These are phyloP conservation scores for Sinotaia quadrata DNA, from an alignment of 2,888 invertebrate genomes.

Conservation along the genomic window DNA sequence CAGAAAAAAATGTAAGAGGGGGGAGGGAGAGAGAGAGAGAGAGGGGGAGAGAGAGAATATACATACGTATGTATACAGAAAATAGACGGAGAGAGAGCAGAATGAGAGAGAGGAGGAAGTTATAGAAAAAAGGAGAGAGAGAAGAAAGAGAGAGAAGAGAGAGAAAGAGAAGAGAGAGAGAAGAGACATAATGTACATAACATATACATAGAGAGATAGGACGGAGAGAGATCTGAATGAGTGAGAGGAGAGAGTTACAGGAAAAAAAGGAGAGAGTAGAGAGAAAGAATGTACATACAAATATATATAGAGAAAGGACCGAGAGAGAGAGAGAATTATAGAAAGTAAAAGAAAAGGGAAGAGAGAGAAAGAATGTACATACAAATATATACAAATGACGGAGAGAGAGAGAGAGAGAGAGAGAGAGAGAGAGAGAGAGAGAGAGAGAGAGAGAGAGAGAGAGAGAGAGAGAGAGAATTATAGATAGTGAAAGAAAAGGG, in stretches of 20 bases:
- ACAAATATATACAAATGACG: background rate
- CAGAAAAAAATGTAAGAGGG: too few species aligned
- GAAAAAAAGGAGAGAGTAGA: too few species aligned
- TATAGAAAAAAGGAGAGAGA: background rate
- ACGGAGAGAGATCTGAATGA: background rate
- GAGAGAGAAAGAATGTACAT: background rate
- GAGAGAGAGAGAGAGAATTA: background rate
- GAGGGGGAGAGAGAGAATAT: background rate
- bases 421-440: conserved; percentile 13
- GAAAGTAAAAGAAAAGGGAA: conserved; percentile 2
- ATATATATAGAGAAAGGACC: background rate
- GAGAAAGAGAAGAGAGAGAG: background rate
- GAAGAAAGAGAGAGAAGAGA: background rate
- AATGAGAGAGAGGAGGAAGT: background rate
- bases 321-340: background rate
- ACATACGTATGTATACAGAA: background rate
- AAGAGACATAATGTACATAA: too few species aligned
- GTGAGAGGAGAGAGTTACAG: background rate
- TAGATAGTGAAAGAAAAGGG: background rate
- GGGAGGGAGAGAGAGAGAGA: background rate
- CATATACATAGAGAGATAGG: background rate
- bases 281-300: background rate
- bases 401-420: background rate
- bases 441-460: background rate
- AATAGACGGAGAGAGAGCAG: background rate